These are phyloP conservation scores for Aphodius granarius DNA, from an alignment of 2,888 invertebrate species.

Conservation along the genomic window DNA sequence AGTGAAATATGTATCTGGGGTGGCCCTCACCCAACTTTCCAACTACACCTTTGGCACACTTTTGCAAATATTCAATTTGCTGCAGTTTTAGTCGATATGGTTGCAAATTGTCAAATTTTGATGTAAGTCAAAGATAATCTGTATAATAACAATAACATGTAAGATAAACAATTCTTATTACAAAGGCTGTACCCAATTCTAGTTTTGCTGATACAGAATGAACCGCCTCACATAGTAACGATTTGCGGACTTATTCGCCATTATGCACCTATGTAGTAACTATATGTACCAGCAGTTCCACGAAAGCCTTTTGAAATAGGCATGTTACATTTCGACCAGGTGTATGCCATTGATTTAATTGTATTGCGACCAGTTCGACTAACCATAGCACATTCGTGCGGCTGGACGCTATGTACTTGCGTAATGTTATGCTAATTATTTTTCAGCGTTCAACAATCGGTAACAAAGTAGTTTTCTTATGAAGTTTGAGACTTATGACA, in stretches of 20 bases:
- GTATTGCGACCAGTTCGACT: not conserved
- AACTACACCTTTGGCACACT: too few species aligned
- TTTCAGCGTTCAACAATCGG: not conserved
- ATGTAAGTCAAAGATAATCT: too few species aligned
- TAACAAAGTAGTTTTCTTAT: not conserved
- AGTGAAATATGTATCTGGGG: too few species aligned
- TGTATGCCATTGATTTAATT: constrained; percentile 8
- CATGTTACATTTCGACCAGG: constrained; percentile 6
- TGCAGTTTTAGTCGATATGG: too few species aligned
- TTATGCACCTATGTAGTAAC: not conserved
- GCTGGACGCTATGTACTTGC: not conserved
- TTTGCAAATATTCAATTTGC: too few species aligned
- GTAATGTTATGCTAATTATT: not conserved
- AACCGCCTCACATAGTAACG: not conserved
- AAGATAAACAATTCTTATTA: not conserved
- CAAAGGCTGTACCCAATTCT: not conserved
- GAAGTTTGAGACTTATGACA: not conserved
- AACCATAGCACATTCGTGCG: not conserved
- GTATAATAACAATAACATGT: too few species aligned
- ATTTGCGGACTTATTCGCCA: not conserved
- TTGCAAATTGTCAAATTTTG: too few species aligned
- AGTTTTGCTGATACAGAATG: not conserved
- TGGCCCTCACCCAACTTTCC: too few species aligned
- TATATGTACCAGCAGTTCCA: constrained; percentile 1
- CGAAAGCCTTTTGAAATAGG: not conserved